Conservation (phyloP, 2,888 invertebrate species). For the Leptinotarsa tumamoca region DNA sequence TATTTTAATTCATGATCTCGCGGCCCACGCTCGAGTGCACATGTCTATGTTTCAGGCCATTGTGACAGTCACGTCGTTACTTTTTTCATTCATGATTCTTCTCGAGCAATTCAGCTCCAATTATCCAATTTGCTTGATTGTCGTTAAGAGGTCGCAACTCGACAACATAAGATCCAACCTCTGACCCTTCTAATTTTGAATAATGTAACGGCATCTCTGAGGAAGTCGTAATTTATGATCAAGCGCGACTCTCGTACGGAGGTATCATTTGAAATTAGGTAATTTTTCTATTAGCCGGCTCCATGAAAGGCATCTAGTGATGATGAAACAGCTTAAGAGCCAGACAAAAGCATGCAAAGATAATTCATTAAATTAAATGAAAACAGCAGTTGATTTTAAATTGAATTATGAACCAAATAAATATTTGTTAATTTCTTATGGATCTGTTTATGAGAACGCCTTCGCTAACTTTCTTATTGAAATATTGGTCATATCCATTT, state of each 20-base stretch:
- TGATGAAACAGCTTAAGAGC: background rate
- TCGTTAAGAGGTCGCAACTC: conserved; percentile 50
- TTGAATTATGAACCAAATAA: too few species aligned
- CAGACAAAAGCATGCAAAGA: background rate
- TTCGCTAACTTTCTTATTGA: too few species aligned
- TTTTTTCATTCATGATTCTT: conserved; percentile 20
- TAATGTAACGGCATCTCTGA: conserved; percentile 24
- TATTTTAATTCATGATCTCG: background rate
- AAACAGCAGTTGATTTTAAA: too few species aligned
- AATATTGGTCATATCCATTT: too few species aligned
- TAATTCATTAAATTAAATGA: background rate
- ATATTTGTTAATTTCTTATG: too few species aligned
- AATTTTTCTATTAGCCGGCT: background rate
- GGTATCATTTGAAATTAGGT: conserved; percentile 11
- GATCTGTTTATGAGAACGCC: too few species aligned
- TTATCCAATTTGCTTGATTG: conserved; percentile 58
- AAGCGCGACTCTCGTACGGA: conserved; percentile 4
- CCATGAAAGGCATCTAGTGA: background rate
- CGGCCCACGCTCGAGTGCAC: conserved; percentile 8
- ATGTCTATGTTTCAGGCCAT: conserved; percentile 8
- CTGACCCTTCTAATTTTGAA: conserved; percentile 41
- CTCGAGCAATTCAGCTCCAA: conserved; percentile 43
- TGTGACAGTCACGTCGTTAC: conserved; percentile 9
- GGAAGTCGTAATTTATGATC: conserved; percentile 17
- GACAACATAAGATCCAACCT: conserved; percentile 31